Base-by-base conservation (phyloP, 2,888 invertebrate species). In the Leucania comma region DNA sequence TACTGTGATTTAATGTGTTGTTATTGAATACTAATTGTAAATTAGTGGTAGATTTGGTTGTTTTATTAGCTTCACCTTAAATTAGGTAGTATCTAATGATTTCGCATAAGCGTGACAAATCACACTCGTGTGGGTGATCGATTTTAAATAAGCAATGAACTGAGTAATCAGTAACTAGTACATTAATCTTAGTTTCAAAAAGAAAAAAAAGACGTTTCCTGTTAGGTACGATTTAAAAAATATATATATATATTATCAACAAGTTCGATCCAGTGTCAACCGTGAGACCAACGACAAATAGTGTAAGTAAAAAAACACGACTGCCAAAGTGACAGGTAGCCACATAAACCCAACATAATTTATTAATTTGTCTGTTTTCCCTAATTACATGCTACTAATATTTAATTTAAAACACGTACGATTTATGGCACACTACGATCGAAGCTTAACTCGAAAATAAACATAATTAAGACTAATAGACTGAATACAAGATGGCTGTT, bases 401-500 rank as follows among this genome's bases (percentile, higher is more conserved):
- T 76, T 70, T 26, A 50, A 66, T 68, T 72, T 66, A 63, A 72
- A 66, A 80, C 72, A 72, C 56, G 48, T 66, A 68, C 38, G 58
- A 79, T 76, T 80, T 66, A 79, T 76, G 50, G 62, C 63, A 59
- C 59, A 72, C 72, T 72, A 50, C 56, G 50, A 24, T 68, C 38
- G 48, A 78, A 80, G 69, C 58, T 80, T 72, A 72, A 71, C 56
- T 57, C 58, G 67, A 67, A 72, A 68, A 82, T 68, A 75, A 75
- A 75, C 68, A 68, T 79, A 81, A 81, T 80, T 65, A 83, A 73
- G 68, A 77, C 66, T 81, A 83, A 81, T 74, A 77, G 82, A 67
- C 22, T 59, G 46, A 54, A 65, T 54, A 80, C 82, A 78, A 76
- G 83, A 84, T 84, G 57, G 29, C 5, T 32, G 60, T 12, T 74